phyloP scores from a whole-genome alignment of 2,113 vertebrate species.

The Amblyopsis rosae region DNA sequence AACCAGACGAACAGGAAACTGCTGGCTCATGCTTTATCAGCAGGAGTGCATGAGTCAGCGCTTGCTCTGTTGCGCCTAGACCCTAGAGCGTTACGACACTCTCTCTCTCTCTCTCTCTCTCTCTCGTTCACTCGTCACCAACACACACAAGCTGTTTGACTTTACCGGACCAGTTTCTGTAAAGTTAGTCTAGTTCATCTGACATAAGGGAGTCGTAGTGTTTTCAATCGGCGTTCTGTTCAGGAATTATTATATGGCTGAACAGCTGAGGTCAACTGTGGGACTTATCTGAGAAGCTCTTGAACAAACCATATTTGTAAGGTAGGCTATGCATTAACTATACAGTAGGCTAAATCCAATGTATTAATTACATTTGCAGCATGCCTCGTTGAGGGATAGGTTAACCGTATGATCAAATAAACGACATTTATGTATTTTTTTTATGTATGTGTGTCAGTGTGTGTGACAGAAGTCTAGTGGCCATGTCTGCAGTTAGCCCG shows the following conservation, averaged over 20 bases:
- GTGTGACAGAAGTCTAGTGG: slow-evolving; percentile 57
- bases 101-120: slow-evolving; percentile 14
- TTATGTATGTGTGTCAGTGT: slow-evolving; percentile 31
- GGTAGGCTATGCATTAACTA: slow-evolving; percentile 42
- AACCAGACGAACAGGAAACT: slow-evolving; percentile 54
- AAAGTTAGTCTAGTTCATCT: slow-evolving; percentile 53
- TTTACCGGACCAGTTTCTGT: slow-evolving; percentile 58
- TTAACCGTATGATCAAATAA: too few relatives aligned
- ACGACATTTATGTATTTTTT: slow-evolving; percentile 4
- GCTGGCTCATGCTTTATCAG: slow-evolving; percentile 83
- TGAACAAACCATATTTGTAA: slow-evolving; percentile 38
- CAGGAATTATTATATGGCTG: slow-evolving; percentile 25
- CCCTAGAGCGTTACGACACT: slow-evolving; percentile 58
- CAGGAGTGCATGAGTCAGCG: slow-evolving; percentile 79
- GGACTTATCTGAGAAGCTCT: slow-evolving; percentile 15
- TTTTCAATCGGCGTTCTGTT: not conserved
- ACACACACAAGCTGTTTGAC: slow-evolving; percentile 57
- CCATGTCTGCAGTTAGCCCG: slow-evolving; percentile 58
- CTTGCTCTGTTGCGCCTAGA: slow-evolving; percentile 59
- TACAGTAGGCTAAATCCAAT: not conserved
- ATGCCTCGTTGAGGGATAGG: too few relatives aligned
- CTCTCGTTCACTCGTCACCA: not conserved
- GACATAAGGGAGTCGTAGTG: slow-evolving; percentile 36
- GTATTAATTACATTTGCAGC: too few relatives aligned
- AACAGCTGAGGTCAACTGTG: slow-evolving; percentile 36